phyloP scores from a whole-genome alignment of 2,797 vertebrate species.

The Dicrostonyx torquatus region DNA sequence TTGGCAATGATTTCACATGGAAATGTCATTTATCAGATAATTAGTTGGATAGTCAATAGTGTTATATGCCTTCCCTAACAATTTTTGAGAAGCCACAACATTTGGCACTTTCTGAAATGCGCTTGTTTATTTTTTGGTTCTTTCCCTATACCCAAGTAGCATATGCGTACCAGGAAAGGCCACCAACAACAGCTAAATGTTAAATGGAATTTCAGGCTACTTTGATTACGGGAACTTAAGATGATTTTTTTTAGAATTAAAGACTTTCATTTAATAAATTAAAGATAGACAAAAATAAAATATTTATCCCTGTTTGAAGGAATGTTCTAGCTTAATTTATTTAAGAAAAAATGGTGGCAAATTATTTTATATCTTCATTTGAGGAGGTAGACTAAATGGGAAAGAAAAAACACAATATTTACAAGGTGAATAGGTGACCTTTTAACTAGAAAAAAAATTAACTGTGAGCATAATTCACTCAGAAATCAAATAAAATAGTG shows the following conservation, averaged over 20 bases:
- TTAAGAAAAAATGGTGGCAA: neutral
- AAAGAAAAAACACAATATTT: neutral
- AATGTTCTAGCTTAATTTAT: neutral
- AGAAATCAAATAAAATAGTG: constrained; percentile 43
- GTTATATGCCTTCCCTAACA: neutral
- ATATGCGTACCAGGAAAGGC: neutral
- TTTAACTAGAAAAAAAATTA: neutral
- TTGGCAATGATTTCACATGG: neutral
- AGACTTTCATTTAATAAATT: neutral
- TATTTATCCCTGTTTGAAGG: neutral
- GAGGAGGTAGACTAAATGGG: neutral
- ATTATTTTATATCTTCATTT: neutral
- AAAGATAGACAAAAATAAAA: neutral
- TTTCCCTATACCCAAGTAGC: neutral
- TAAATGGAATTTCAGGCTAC: neutral
- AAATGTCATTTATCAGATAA: neutral
- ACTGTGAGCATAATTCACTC: constrained; percentile 27
- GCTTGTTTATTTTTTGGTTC: neutral
- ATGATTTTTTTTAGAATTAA: neutral
- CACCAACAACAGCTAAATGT: neutral
- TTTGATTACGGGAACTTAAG: neutral
- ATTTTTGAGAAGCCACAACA: no score
- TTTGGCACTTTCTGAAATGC: constrained; percentile 5
- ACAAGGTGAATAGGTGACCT: neutral
- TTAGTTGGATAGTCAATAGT: neutral